Percentiles rank a stretch among this genome's conserved stretches.
These are phyloP conservation scores for Erythrolamprus reginae DNA, from an alignment of 2,113 vertebrate genomes.

Conservation along the genomic window DNA sequence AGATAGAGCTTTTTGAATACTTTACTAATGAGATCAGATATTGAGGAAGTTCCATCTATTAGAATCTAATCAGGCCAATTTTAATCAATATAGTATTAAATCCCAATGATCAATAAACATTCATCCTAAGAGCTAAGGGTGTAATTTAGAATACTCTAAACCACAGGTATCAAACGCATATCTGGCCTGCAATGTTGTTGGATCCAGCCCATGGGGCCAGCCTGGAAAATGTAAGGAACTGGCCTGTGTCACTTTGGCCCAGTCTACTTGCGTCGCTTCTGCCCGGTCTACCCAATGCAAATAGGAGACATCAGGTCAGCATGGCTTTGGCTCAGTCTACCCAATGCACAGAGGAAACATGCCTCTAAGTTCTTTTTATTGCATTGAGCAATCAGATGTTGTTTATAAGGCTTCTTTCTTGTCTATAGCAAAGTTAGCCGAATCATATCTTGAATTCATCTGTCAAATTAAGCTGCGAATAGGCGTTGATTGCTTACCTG, in stretches of 20 bases:
- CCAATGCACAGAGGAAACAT: too few species aligned
- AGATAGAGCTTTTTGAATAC: background rate
- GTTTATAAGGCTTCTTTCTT: background rate
- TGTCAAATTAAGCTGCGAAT: background rate
- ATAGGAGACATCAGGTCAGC: too few species aligned
- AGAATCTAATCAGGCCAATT: background rate
- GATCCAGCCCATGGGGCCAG: too few species aligned
- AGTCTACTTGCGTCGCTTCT: too few species aligned
- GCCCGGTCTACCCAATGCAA: too few species aligned
- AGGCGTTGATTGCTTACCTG: too few species aligned
- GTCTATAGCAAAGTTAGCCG: background rate
- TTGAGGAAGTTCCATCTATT: background rate
- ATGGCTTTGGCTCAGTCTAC: too few species aligned
- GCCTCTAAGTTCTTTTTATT: background rate
- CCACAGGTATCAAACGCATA: too few species aligned
- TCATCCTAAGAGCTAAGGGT: background rate
- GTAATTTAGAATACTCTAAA: background rate
- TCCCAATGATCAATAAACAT: background rate
- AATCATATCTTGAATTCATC: background rate
- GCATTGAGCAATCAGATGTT: background rate
- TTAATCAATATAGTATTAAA: background rate
- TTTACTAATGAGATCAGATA: background rate
- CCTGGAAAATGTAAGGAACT: too few species aligned
- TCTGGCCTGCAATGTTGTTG: too few species aligned
- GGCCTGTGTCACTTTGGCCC: too few species aligned